These are phyloP conservation scores for Ispidina picta DNA, from an alignment of 2,797 vertebrate genomes.

Conservation along the genomic window DNA sequence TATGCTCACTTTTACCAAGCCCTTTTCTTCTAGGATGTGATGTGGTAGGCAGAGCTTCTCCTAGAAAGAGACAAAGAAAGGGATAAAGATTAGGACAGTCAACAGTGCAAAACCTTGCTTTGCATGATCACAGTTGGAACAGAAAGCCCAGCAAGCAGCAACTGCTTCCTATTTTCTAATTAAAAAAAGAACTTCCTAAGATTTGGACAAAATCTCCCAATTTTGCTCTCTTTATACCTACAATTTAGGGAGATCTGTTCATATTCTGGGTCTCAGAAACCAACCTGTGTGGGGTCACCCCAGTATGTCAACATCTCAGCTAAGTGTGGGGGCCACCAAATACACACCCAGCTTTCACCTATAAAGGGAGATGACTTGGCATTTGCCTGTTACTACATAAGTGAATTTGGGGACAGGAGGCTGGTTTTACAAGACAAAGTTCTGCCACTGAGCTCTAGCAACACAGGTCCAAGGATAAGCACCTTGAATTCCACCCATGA, in stretches of 20 bases:
- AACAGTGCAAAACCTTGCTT: background rate
- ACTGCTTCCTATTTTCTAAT: background rate
- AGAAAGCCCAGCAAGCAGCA: background rate
- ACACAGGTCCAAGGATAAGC: background rate
- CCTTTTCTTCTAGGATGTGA: slow-evolving; percentile 96
- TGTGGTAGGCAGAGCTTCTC: slow-evolving; percentile 95
- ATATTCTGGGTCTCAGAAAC: background rate
- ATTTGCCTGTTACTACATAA: accelerated
- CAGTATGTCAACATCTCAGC: background rate
- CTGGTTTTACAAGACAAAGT: background rate
- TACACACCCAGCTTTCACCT: background rate
- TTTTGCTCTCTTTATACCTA: background rate
- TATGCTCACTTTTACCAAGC: slow-evolving; percentile 89
- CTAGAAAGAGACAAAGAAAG: slow-evolving; percentile 78
- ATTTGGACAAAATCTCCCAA: background rate
- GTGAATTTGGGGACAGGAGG: background rate
- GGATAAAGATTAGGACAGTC: background rate
- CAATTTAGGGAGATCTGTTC: background rate
- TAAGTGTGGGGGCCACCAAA: background rate
- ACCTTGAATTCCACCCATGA: background rate
- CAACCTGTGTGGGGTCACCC: background rate
- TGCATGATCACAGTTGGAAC: background rate
- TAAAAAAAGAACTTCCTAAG: background rate
- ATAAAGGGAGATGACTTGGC: accelerated
- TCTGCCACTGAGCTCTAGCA: background rate